Evolutionary conservation across 2,113 vertebrate genomes (phyloP).

Genomic region (Platysternon megacephalum): DNA sequence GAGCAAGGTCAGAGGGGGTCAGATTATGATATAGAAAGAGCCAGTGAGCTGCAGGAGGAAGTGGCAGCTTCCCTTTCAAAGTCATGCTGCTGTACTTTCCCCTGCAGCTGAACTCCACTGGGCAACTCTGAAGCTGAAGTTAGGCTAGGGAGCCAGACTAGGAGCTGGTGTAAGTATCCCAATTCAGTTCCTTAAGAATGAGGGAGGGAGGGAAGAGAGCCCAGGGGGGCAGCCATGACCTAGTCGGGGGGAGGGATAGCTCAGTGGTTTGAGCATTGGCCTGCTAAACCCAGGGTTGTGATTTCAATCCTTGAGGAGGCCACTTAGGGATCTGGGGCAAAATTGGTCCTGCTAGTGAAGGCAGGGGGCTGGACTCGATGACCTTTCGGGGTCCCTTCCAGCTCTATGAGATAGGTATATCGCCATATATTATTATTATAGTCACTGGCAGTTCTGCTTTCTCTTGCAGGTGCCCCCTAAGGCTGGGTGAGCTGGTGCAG

Average conservation of each 20-base stretch:
- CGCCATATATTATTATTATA: too few species aligned
- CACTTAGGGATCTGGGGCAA: too few species aligned
- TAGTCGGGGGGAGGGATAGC: too few species aligned
- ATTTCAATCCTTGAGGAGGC: too few species aligned
- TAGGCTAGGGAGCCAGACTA: not conserved
- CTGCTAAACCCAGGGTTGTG: too few species aligned
- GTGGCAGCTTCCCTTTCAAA: accelerated
- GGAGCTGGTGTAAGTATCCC: not conserved
- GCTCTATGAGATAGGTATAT: too few species aligned
- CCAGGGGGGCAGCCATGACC: not conserved
- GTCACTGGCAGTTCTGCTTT: not conserved
- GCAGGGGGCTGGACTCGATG: too few species aligned
- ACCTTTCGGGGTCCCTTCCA: too few species aligned
- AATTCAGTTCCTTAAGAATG: not conserved
- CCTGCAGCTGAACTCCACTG: not conserved
- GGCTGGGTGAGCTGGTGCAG: not conserved
- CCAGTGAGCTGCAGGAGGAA: not conserved
- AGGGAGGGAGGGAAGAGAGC: not conserved
- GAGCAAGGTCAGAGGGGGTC: accelerated
- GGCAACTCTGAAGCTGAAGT: accelerated
- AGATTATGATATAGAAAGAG: not conserved
- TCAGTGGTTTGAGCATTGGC: too few species aligned
- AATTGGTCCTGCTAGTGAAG: too few species aligned
- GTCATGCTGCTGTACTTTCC: accelerated
- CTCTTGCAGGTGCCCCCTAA: not conserved